Conservation (phyloP, 2,113 vertebrate genomes). For the Apteryx owenii region DNA sequence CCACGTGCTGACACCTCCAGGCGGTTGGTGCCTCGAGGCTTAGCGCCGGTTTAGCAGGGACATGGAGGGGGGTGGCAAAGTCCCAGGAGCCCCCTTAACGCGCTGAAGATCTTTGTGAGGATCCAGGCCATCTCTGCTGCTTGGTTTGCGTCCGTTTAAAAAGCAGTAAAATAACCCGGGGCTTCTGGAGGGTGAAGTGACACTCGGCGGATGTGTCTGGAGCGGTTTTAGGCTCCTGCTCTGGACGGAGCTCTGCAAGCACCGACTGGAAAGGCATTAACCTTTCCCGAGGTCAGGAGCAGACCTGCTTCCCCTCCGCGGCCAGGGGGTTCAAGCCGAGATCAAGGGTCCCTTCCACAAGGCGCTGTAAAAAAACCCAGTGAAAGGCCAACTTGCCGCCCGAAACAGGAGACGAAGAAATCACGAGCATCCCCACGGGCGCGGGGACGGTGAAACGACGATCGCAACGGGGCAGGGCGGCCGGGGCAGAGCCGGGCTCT, state of each 20-base stretch:
- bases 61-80: not conserved
- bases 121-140: not conserved
- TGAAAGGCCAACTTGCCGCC: not conserved
- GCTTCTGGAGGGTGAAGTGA: not conserved
- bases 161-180: not conserved
- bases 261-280: not conserved
- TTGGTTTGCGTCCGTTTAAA: not conserved
- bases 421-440: accelerated
- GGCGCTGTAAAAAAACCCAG: not conserved
- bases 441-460: not conserved
- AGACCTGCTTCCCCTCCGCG: not conserved
- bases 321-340: not conserved
- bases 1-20: not conserved
- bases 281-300: not conserved
- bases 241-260: not conserved
- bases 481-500: not conserved
- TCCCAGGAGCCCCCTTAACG: not conserved
- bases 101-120: not conserved
- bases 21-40: not conserved
- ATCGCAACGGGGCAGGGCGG: not conserved
- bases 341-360: not conserved
- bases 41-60: not conserved
- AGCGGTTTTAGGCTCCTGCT: not conserved
- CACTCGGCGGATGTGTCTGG: not conserved
- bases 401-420: not conserved